Evolutionary conservation across 2,888 invertebrate species (phyloP).

Genomic region (Dilophus febrilis): DNA sequence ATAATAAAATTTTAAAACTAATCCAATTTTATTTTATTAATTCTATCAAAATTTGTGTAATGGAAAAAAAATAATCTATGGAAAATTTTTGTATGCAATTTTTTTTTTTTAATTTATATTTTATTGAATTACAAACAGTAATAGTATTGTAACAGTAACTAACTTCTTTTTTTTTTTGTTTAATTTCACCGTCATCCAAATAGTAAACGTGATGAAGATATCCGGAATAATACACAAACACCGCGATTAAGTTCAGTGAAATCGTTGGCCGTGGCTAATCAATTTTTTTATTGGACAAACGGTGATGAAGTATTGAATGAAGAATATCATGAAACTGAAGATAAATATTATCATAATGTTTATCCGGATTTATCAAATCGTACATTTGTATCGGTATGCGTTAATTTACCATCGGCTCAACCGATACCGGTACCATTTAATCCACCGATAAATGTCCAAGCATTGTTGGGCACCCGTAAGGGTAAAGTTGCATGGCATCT

Average conservation of each 20-base stretch:
- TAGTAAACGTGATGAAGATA: conserved; percentile 51
- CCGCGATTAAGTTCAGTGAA: conserved; percentile 57
- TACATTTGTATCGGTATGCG: conserved; percentile 34
- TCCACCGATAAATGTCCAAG: conserved; percentile 63
- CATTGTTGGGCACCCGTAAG: conserved; percentile 55
- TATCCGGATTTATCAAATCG: conserved; percentile 38
- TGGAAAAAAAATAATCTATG: too few relatives aligned
- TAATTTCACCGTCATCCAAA: too few relatives aligned
- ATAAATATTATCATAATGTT: conserved; percentile 62
- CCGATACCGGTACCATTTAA: conserved; percentile 64
- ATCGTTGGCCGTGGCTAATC: conserved; percentile 58
- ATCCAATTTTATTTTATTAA: too few relatives aligned
- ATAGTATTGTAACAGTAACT: too few relatives aligned
- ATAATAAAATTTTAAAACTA: too few relatives aligned
- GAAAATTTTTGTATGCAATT: too few relatives aligned
- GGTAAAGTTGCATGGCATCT: conserved; percentile 70
- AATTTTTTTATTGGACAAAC: conserved; percentile 75
- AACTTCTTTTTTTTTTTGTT: too few relatives aligned
- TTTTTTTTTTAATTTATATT: too few relatives aligned
- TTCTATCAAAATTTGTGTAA: too few relatives aligned
- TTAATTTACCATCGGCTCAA: conserved; percentile 52
- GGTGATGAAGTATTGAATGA: conserved; percentile 60
- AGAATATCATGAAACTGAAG: conserved; percentile 50
- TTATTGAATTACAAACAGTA: too few relatives aligned
- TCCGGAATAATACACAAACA: conserved; percentile 55